These are phyloP conservation scores for Tenthredo mesomela DNA, from an alignment of 2,888 invertebrate genomes.

Conservation along the genomic window DNA sequence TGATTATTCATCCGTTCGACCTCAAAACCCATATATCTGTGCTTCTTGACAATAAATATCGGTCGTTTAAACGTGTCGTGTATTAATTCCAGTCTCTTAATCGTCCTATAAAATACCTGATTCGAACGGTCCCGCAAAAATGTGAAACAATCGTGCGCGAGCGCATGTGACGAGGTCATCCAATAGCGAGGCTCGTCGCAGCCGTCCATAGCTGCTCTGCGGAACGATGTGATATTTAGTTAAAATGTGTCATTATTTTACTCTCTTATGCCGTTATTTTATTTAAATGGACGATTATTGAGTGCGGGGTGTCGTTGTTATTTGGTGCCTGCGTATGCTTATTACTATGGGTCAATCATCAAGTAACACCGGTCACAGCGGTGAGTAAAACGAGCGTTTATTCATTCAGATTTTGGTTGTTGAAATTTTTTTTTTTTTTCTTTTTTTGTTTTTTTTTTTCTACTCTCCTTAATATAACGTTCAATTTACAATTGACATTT, in stretches of 20 bases:
- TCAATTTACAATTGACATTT: slow-evolving; percentile 3
- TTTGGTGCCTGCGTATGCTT: slow-evolving; percentile 28
- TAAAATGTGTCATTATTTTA: slow-evolving; percentile 64
- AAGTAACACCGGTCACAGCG: slow-evolving; percentile 75
- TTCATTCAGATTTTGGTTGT: background rate
- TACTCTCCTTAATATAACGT: slow-evolving; percentile 37
- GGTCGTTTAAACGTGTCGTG: background rate
- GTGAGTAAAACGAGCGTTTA: slow-evolving; percentile 65
- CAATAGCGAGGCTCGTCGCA: slow-evolving; percentile 45
- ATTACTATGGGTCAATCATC: slow-evolving; percentile 74
- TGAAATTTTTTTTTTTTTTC: no score
- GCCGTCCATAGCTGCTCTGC: slow-evolving; percentile 56
- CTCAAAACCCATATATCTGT: background rate
- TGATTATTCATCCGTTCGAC: background rate
- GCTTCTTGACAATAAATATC: background rate
- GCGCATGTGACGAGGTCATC: slow-evolving; percentile 11
- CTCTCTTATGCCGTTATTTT: slow-evolving; percentile 52
- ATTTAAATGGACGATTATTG: slow-evolving; percentile 46
- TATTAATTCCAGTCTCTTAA: background rate
- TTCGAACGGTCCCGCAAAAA: slow-evolving; percentile 37
- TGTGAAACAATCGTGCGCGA: slow-evolving; percentile 42
- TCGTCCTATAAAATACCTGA: background rate
- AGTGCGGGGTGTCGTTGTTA: slow-evolving; percentile 47
- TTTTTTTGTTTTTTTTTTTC: background rate
- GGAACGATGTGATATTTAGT: slow-evolving; percentile 68